Percentiles rank a stretch among this genome's conserved stretches.
phyloP scores from a whole-genome alignment of 2,888 invertebrate genomes.

The Tenodera sinensis region DNA sequence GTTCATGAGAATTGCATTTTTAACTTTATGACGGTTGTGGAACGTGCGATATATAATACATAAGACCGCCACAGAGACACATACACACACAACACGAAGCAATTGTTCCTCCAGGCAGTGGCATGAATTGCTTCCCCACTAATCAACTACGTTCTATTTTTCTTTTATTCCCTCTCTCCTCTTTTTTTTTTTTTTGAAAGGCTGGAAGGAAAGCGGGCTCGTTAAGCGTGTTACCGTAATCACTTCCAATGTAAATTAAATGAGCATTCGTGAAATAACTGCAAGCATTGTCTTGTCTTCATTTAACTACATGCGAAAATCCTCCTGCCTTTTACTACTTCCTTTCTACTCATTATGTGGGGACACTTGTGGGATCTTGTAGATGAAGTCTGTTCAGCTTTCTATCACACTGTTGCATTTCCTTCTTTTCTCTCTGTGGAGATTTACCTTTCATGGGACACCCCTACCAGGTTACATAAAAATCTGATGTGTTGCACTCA shows the following conservation, averaged over 20 bases:
- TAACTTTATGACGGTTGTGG: too few relatives aligned
- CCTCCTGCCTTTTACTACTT: neutral
- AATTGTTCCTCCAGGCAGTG: neutral
- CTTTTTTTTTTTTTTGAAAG: neutral
- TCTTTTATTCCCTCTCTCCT: neutral
- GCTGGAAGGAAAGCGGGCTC: neutral
- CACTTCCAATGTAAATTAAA: neutral
- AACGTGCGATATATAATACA: too few relatives aligned
- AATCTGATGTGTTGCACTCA: too few relatives aligned
- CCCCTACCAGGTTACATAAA: too few relatives aligned
- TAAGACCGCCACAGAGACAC: neutral
- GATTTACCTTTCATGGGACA: too few relatives aligned
- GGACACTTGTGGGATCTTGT: neutral
- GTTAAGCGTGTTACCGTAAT: neutral
- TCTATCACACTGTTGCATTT: neutral
- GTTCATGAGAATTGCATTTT: too few relatives aligned
- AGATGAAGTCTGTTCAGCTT: neutral
- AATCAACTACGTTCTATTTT: neutral
- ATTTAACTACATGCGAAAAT: neutral
- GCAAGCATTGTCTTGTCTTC: neutral
- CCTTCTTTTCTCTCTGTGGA: neutral
- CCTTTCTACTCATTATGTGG: neutral
- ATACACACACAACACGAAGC: neutral
- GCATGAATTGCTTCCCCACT: neutral
- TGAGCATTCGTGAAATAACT: neutral